Evolutionary conservation across 2,888 invertebrate genomes (phyloP).

Genomic region (Eugnorisma glareosa): DNA sequence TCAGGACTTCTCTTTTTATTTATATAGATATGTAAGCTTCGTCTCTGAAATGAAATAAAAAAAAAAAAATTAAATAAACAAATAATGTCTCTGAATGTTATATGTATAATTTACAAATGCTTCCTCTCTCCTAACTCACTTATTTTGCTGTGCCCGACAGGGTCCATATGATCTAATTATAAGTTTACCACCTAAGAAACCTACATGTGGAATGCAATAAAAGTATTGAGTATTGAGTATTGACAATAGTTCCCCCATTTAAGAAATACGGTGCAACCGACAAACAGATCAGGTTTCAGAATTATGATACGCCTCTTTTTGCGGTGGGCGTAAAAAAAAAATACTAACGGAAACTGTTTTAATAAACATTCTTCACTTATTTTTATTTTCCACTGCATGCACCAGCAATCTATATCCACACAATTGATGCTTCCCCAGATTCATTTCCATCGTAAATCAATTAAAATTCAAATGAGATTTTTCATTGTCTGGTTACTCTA

Average conservation of each 20-base stretch:
- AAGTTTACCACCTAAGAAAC: no score
- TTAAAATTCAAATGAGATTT: constrained; percentile 77
- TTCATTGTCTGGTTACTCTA: constrained; percentile 66
- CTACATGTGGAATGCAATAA: no score
- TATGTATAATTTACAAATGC: no score
- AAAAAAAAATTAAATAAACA: no score
- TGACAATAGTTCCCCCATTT: background rate
- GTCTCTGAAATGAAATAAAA: no score
- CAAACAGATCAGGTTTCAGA: background rate
- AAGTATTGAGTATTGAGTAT: no score
- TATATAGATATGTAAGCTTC: no score
- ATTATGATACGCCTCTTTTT: background rate
- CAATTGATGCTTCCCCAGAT: constrained; percentile 49
- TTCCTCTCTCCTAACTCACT: no score
- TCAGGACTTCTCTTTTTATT: no score
- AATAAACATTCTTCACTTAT: constrained; percentile 13
- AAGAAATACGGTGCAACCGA: background rate
- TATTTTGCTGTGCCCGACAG: no score
- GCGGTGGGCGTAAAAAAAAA: background rate
- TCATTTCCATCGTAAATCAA: constrained; percentile 74
- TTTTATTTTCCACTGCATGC: constrained; percentile 29
- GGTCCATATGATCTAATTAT: no score
- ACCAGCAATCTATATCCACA: constrained; percentile 37
- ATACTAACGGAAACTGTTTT: background rate
- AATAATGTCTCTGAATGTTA: no score